Evolutionary conservation across 1,140 invertebrate genomes (phyloP).

Genomic region (Drosophila sulfurigaster): DNA sequence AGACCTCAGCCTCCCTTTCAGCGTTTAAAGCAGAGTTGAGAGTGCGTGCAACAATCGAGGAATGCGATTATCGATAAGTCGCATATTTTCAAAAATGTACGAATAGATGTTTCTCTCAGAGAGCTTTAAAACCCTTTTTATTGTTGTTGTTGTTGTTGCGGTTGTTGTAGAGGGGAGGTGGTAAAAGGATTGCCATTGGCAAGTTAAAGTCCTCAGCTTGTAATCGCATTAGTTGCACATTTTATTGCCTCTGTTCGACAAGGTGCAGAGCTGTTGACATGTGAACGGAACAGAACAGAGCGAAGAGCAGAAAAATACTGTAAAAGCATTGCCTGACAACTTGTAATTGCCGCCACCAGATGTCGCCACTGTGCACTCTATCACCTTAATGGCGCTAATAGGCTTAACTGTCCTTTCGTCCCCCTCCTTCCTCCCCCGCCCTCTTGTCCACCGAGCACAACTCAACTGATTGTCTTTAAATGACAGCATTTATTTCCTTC

Average conservation of each 20-base stretch:
- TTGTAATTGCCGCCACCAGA: conserved; percentile 63
- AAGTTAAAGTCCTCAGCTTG: conserved; percentile 26
- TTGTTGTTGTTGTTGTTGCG: too few relatives aligned
- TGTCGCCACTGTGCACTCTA: conserved; percentile 24
- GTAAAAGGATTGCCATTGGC: not conserved
- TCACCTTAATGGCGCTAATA: conserved; percentile 38
- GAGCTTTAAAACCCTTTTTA: not conserved
- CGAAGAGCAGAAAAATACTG: not conserved
- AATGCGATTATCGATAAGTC: conserved; percentile 19
- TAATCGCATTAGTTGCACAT: conserved; percentile 82
- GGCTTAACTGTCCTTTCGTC: conserved; percentile 36
- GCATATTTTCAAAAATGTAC: conserved; percentile 55
- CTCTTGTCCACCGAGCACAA: not conserved
- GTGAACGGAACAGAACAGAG: not conserved
- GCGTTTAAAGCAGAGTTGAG: not conserved
- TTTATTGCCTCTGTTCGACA: conserved; percentile 61
- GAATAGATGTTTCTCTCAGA: conserved; percentile 65
- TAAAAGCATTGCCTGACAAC: conserved; percentile 51
- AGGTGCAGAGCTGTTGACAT: conserved; percentile 36
- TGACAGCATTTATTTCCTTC: conserved; percentile 1
- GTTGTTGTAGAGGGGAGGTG: not conserved
- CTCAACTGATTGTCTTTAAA: conserved; percentile 5
- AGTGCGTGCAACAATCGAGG: conserved; percentile 6
- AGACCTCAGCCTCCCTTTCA: conserved; percentile 16
- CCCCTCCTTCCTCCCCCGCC: not conserved